These are phyloP conservation scores for Zaprionus inermis DNA, from an alignment of 1,140 invertebrate genomes.

Conservation along the genomic window DNA sequence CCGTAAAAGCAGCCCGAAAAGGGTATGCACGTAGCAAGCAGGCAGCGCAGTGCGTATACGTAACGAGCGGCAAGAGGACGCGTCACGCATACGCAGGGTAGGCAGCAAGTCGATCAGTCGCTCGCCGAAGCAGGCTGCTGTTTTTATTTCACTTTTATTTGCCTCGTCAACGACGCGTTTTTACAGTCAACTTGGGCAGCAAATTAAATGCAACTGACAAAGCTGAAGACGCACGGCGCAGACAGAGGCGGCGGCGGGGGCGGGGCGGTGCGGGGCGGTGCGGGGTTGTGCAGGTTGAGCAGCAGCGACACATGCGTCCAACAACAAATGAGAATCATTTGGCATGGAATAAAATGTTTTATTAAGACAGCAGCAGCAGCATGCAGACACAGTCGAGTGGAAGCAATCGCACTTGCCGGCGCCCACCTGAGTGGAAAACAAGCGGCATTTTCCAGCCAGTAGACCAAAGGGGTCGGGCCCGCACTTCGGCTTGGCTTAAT, in stretches of 20 bases:
- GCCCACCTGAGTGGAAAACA: conserved; percentile 25
- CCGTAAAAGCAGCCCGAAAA: background rate
- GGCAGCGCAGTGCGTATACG: background rate
- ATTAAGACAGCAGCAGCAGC: conserved; percentile 39
- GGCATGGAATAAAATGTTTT: conserved; percentile 75
- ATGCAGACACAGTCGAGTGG: background rate
- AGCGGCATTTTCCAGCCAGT: background rate
- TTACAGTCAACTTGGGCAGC: conserved; percentile 63
- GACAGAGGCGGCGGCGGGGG: too few relatives aligned
- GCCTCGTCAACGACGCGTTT: conserved; percentile 53
- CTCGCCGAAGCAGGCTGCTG: too few relatives aligned
- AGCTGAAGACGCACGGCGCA: conserved; percentile 8
- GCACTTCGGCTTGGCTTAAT: background rate
- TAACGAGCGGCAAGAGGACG: too few relatives aligned
- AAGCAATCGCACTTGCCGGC: conserved; percentile 5
- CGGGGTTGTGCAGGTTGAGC: too few relatives aligned
- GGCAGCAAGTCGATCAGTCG: background rate
- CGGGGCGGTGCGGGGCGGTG: background rate
- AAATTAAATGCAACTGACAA: conserved; percentile 74
- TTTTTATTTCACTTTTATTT: conserved; percentile 63
- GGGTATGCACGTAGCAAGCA: too few relatives aligned
- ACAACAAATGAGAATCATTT: conserved; percentile 71
- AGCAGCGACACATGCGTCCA: conserved; percentile 29
- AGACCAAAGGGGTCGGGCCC: background rate
- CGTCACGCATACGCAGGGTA: background rate